Base-by-base conservation (phyloP, 2,113 vertebrate species). In the Zosterops borbonicus region DNA sequence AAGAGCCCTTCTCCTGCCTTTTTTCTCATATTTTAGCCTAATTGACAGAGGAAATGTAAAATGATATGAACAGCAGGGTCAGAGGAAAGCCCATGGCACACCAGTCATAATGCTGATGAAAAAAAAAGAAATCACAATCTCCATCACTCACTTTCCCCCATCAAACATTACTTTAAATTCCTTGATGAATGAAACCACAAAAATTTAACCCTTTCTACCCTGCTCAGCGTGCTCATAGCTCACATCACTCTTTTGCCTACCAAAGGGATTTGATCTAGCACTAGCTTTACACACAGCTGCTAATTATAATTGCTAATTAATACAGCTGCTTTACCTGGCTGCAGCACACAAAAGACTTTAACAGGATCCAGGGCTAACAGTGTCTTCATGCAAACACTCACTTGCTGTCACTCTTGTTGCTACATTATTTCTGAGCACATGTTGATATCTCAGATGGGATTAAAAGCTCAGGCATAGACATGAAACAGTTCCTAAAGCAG, bases 171-270 rank as follows among this genome's bases (percentile, higher is more conserved):
- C 28, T 90, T 85, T 33, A n/a, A 81, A 79, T 60, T 55, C 19
- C 25, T 89, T 58, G 41, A 39, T 69, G 42, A 88, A 64, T 20
- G 41, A 63, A 47, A 27, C 14, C 18, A 42, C 41, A 63, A 53
- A 46, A 19, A 16, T 0, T 19, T 62, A 39, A n/a, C 35, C 35
- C 42, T 41, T 77, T 70, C 52, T 78, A 16, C 31, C 20, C 46
- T 15, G 12, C 31, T 64, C 25, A 79, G 28, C 0, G 0, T 52
- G 24, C 37, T 78, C 15, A 23, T 2, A 64, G 65, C 56, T 91
- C 33, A 63, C 39, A 39, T 18, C 2, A 4, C n/a, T 68, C 22
- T 59, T 42, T 31, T 44, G 44, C 49, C 53, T 37, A 2, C 22
- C 39, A 44, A 68, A 55, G 29, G 31, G 41, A 6, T 22, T 49